Conservation (phyloP, 2,888 invertebrate species). For the Hymenopus coronatus region DNA sequence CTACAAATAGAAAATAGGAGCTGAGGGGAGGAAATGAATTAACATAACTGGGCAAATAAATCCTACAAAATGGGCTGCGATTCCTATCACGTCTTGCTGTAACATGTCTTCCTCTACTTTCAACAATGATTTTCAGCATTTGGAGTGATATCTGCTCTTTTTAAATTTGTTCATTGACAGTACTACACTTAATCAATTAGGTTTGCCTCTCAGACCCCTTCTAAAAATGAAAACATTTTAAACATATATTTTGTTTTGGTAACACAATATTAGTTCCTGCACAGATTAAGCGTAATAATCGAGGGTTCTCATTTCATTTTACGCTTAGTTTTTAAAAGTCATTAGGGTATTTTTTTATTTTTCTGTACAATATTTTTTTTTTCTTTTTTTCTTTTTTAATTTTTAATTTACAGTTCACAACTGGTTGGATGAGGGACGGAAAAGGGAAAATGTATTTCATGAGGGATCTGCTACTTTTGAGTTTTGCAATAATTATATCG, state of each 20-base stretch:
- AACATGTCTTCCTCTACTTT: neutral
- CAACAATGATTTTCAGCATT: neutral
- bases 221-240: slow-evolving; percentile 16
- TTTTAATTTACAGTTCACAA: slow-evolving; percentile 15
- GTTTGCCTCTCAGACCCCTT: slow-evolving; percentile 4
- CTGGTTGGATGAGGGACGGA: slow-evolving; percentile 26
- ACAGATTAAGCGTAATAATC: slow-evolving; percentile 21
- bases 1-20: too few relatives aligned
- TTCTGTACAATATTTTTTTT: slow-evolving; percentile 4
- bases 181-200: neutral
- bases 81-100: neutral
- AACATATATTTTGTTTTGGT: slow-evolving; percentile 2
- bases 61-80: neutral
- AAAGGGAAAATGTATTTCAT: slow-evolving; percentile 21
- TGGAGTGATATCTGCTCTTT: neutral
- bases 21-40: too few relatives aligned
- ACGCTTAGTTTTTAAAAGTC: slow-evolving; percentile 13
- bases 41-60: too few relatives aligned
- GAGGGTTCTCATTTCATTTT: neutral
- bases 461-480: slow-evolving; percentile 12
- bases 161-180: neutral
- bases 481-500: slow-evolving; percentile 6
- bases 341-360: slow-evolving; percentile 1
- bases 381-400: neutral
- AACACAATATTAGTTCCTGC: slow-evolving; percentile 19